Conservation (phyloP, 2,888 invertebrate genomes). For the Aleiodes leptofemur region DNA sequence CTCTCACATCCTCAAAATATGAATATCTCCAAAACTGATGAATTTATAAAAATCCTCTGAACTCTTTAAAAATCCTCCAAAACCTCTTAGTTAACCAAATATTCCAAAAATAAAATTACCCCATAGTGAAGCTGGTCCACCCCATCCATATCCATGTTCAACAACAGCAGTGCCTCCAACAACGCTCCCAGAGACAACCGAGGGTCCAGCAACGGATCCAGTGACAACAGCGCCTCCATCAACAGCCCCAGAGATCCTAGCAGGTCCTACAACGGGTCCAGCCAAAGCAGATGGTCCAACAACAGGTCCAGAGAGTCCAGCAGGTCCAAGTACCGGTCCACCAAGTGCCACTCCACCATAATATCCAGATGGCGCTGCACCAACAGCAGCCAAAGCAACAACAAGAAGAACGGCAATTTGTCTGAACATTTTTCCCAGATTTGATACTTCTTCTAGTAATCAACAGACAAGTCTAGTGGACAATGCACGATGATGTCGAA, state of each 20-base stretch:
- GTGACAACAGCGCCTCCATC: slow-evolving; percentile 72
- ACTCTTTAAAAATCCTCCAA: no score
- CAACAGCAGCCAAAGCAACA: slow-evolving; percentile 62
- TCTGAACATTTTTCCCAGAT: slow-evolving; percentile 61
- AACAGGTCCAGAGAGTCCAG: slow-evolving; percentile 66
- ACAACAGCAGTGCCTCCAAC: slow-evolving; percentile 65
- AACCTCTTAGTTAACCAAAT: no score
- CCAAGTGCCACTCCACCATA: slow-evolving; percentile 63
- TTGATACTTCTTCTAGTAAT: slow-evolving; percentile 37
- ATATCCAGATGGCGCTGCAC: slow-evolving; percentile 69
- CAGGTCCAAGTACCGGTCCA: slow-evolving; percentile 68
- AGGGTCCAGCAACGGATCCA: slow-evolving; percentile 71
- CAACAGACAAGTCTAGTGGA: slow-evolving; percentile 51
- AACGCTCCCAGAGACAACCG: slow-evolving; percentile 68
- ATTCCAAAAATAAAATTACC: slow-evolving; percentile 30
- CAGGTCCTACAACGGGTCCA: slow-evolving; percentile 69
- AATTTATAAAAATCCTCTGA: no score
- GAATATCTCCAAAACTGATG: no score
- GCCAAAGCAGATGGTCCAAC: slow-evolving; percentile 66
- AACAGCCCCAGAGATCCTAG: slow-evolving; percentile 70
- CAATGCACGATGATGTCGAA: slow-evolving; percentile 65
- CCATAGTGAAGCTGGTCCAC: slow-evolving; percentile 51
- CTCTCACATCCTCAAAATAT: no score
- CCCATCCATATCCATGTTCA: slow-evolving; percentile 58
- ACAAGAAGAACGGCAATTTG: slow-evolving; percentile 63